These are phyloP conservation scores for Brachypodius melanocephalos DNA, from an alignment of 2,113 vertebrate species.

Conservation along the genomic window DNA sequence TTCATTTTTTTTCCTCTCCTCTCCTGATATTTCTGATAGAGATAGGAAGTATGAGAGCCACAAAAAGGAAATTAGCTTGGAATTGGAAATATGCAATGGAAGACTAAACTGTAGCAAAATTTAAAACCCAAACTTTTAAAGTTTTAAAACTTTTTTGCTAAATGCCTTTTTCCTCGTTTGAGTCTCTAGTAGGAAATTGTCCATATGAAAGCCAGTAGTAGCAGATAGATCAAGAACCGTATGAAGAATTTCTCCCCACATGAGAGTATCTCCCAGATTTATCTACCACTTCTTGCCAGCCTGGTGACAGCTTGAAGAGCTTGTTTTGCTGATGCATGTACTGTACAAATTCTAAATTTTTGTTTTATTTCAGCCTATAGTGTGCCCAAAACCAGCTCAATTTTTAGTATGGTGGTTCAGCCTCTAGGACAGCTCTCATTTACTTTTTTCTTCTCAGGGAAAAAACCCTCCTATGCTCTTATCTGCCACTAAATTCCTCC, in stretches of 20 bases:
- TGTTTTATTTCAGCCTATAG: not conserved
- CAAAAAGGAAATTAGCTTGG: not conserved
- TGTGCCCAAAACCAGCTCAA: not conserved
- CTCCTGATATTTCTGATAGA: not conserved
- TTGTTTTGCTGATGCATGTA: not conserved
- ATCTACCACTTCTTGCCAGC: not conserved
- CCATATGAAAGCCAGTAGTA: not conserved
- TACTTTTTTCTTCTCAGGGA: not conserved
- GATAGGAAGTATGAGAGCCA: not conserved
- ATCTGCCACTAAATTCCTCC: not conserved
- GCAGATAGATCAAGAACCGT: not conserved
- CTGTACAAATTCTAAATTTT: not conserved
- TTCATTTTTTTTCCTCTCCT: fast-evolving
- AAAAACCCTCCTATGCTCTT: not conserved
- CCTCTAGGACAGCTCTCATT: not conserved
- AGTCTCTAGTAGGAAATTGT: not conserved
- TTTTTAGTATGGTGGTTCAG: not conserved
- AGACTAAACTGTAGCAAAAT: not conserved
- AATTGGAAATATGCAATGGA: not conserved
- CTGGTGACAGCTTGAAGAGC: not conserved
- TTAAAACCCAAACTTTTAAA: no score
- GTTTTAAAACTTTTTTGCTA: not conserved
- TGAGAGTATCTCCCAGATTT: not conserved
- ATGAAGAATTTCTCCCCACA: not conserved
- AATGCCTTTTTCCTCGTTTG: not conserved